Percentiles rank a stretch among this genome's conserved stretches.
Conservation (phyloP, 2,113 vertebrate genomes). For the western clawed frog (Xenopus tropicalis) region DNA sequence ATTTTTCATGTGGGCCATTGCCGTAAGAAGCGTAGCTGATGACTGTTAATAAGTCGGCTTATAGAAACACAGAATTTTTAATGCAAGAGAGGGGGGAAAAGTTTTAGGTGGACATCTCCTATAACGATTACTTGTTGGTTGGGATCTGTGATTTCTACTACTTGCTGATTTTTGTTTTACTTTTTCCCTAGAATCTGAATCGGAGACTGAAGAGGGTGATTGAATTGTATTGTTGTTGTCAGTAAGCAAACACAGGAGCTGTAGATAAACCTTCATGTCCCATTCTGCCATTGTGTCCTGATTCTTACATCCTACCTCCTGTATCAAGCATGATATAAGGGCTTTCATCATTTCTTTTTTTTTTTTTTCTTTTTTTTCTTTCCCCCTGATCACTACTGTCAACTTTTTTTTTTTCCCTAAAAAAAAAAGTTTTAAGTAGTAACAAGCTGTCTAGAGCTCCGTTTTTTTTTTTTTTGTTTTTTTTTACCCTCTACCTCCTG, state of each 20-base stretch:
- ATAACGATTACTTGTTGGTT: too few relatives aligned
- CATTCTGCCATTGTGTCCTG: slow-evolving; percentile 65
- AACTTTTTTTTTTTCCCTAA: slow-evolving; percentile 59
- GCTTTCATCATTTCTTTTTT: slow-evolving; percentile 73
- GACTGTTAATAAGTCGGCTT: too few relatives aligned
- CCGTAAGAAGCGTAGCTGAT: too few relatives aligned
- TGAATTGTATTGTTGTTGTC: slow-evolving; percentile 69
- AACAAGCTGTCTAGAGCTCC: slow-evolving; percentile 72
- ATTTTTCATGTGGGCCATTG: too few relatives aligned
- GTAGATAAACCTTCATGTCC: slow-evolving; percentile 78
- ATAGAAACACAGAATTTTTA: too few relatives aligned
- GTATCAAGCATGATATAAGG: slow-evolving; percentile 79
- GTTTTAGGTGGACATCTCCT: too few relatives aligned
- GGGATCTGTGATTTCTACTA: too few relatives aligned
- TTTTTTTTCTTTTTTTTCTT: too few relatives aligned
- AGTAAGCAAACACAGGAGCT: slow-evolving; percentile 82
- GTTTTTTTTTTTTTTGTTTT: slow-evolving; percentile 71
- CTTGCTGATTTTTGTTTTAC: neutral
- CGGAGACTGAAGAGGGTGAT: slow-evolving; percentile 93
- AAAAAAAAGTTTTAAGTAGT: slow-evolving; percentile 68
- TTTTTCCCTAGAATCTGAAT: slow-evolving; percentile 84
- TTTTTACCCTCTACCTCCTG: slow-evolving; percentile 80
- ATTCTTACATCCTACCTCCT: slow-evolving; percentile 78
- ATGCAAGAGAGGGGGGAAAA: too few relatives aligned
- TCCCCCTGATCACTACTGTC: slow-evolving; percentile 28